A percentile compares a stretch with the other conserved stretches of the same genome.
phyloP scores from a whole-genome alignment of 2,113 vertebrate genomes.

The Glareola pratincola region DNA sequence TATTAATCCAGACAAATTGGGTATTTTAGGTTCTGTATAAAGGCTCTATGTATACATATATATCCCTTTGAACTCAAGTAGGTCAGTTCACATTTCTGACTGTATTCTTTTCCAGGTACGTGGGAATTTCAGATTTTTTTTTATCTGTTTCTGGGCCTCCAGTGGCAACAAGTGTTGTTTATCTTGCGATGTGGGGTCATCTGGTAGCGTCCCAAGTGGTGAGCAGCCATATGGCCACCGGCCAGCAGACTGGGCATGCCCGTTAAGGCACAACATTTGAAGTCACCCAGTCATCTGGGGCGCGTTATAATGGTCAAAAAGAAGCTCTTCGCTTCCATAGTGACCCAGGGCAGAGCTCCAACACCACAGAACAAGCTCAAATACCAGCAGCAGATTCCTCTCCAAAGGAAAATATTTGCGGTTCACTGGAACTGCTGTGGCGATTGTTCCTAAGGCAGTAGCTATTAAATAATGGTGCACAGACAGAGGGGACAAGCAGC shows the following conservation, averaged over 20 bases:
- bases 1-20: neutral
- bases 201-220: constrained; percentile 15
- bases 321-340: neutral
- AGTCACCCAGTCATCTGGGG: constrained; percentile 46
- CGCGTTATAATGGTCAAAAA: constrained; percentile 13
- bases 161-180: constrained; percentile 34
- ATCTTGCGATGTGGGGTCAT: constrained; percentile 24
- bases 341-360: constrained; percentile 45
- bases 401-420: constrained; percentile 37
- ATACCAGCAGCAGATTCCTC: constrained; percentile 34
- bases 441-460: neutral
- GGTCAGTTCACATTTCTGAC: neutral
- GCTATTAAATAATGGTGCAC: neutral
- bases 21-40: neutral
- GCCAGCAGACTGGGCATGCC: constrained; percentile 31
- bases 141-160: neutral
- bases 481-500: neutral
- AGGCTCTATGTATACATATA: neutral
- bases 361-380: constrained; percentile 21
- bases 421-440: constrained; percentile 49
- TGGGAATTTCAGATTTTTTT: neutral
- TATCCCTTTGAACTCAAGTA: neutral
- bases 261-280: constrained; percentile 18
- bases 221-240: neutral
- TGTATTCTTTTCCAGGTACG: neutral